phyloP scores from a whole-genome alignment of 2,888 invertebrate species.

The Himalopsyche japonica region DNA sequence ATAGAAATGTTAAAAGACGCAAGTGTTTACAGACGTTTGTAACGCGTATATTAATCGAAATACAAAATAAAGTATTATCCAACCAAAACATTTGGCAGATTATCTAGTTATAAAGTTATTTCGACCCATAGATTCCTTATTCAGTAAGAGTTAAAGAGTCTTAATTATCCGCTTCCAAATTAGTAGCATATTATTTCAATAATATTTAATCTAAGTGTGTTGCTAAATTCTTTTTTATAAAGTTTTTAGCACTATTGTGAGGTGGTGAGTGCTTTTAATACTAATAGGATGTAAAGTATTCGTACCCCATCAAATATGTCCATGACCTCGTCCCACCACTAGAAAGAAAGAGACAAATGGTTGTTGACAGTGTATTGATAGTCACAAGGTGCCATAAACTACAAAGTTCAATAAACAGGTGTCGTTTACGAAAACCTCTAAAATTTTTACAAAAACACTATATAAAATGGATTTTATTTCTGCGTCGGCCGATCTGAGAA shows the following conservation, averaged over 20 bases:
- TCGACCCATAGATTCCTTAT: neutral
- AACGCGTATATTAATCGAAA: neutral
- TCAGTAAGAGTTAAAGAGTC: neutral
- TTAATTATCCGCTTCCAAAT: neutral
- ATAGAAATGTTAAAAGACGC: neutral
- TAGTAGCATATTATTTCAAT: neutral
- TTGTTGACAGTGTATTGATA: slow-evolving; percentile 22
- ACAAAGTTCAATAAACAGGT: neutral
- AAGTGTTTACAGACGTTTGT: neutral
- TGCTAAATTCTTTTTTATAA: neutral
- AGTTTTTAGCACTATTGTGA: neutral
- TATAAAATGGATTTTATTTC: no score
- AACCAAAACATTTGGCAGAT: neutral
- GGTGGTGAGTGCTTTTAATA: neutral
- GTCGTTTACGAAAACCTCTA: no score
- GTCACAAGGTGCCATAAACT: slow-evolving; percentile 6
- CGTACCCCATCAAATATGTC: slow-evolving; percentile 95
- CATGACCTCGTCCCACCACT: slow-evolving; percentile 97
- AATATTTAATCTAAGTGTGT: neutral
- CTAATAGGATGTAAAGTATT: slow-evolving; percentile 41
- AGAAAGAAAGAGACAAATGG: slow-evolving; percentile 69
- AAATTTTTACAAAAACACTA: no score
- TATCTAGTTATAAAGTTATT: neutral
- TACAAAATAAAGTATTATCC: neutral
- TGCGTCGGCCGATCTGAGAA: no score